These are phyloP conservation scores for Ammodytes marinus DNA, from an alignment of 2,113 vertebrate species.

Conservation along the genomic window DNA sequence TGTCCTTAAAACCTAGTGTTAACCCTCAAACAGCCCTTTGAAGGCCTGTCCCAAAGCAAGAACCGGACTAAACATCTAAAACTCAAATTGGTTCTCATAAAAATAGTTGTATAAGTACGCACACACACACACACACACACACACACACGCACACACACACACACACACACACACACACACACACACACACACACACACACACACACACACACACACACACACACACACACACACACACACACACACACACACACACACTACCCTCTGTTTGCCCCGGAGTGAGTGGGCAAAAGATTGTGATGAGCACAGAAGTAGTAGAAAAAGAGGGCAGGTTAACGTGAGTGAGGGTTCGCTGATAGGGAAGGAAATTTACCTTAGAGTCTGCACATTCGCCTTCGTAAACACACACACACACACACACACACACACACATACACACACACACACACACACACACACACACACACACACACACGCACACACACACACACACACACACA, in stretches of 20 bases:
- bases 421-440: slow-evolving; percentile 45
- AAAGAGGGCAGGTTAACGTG: slow-evolving; percentile 50
- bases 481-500: slow-evolving; percentile 46
- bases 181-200: no score
- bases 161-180: no score
- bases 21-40: no score
- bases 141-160: no score
- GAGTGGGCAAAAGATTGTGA: slow-evolving; percentile 74
- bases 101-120: no score
- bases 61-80: no score
- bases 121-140: no score
- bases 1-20: no score
- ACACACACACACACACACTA: neutral
- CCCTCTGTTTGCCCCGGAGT: slow-evolving; percentile 55
- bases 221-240: no score
- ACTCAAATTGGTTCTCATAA: no score
- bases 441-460: slow-evolving; percentile 46
- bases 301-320: slow-evolving; percentile 55
- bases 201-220: no score
- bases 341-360: slow-evolving; percentile 78
- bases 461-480: slow-evolving; percentile 50
- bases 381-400: slow-evolving; percentile 78
- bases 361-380: slow-evolving; percentile 79
- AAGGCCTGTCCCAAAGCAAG: no score
- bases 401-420: slow-evolving; percentile 47